Conservation (phyloP, 1,140 invertebrate species). For the Sarcophaga peregrina region DNA sequence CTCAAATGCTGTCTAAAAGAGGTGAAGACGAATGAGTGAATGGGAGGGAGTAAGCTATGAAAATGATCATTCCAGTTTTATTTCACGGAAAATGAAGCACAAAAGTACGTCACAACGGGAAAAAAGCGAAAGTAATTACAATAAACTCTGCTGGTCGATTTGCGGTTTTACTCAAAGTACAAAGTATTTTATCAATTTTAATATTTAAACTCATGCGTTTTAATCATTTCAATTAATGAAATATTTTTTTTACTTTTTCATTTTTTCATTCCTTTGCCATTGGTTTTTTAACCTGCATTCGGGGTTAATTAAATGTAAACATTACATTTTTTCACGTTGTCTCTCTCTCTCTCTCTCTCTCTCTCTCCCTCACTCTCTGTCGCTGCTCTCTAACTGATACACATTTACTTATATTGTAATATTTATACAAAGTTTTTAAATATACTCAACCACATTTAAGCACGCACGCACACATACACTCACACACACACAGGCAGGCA, state of each 20-base stretch:
- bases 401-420: not conserved
- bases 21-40: no score
- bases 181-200: not conserved
- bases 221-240: not conserved
- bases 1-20: no score
- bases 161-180: not conserved
- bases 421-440: no score
- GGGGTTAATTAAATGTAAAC: slow-evolving; percentile 10
- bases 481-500: no score
- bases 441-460: no score
- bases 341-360: no score
- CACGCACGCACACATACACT: no score
- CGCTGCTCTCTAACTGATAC: not conserved
- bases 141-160: not conserved
- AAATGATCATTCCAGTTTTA: no score
- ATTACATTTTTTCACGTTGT: not conserved
- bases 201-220: not conserved
- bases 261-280: not conserved
- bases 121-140: not conserved
- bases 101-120: no score
- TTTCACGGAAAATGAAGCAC: no score
- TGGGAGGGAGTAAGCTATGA: no score
- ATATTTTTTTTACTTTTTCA: not conserved
- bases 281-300: not conserved
- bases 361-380: no score